A percentile compares a stretch with the other conserved stretches of the same genome.
Evolutionary conservation across 2,888 invertebrate genomes (phyloP).

Genomic region (Diarsia rubi): DNA sequence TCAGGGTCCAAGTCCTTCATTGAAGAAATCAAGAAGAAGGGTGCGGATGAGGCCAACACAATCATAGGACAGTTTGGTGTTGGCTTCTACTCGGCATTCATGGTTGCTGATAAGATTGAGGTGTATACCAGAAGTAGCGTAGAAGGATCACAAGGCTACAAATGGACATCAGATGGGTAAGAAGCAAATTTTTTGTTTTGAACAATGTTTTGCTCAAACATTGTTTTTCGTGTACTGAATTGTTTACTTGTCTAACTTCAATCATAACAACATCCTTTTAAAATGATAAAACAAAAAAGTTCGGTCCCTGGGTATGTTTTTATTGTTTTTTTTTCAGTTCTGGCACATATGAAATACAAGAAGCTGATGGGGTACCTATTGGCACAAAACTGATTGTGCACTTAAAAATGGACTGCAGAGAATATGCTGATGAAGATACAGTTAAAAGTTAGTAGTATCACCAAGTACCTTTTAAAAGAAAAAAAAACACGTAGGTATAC

Average conservation of each 20-base stretch:
- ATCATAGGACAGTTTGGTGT: conserved; percentile 99
- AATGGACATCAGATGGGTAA: conserved; percentile 98
- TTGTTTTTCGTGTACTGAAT: not conserved
- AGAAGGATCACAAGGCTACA: conserved; percentile 93
- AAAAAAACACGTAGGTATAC: no score
- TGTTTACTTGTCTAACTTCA: not conserved
- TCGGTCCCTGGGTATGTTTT: not conserved
- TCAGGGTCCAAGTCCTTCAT: conserved; percentile 98
- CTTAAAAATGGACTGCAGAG: conserved; percentile 96
- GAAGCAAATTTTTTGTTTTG: conserved; percentile 30
- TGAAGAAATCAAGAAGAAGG: conserved; percentile 94
- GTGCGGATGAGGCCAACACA: conserved; percentile 92
- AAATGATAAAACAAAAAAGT: not conserved
- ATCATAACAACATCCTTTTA: not conserved
- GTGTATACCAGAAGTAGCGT: conserved; percentile 95
- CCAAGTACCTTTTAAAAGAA: not conserved
- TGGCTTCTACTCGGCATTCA: conserved; percentile 99
- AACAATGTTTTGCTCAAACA: not conserved
- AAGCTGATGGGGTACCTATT: conserved; percentile 95
- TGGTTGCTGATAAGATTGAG: conserved; percentile 98
- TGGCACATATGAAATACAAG: conserved; percentile 97
- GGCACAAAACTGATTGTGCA: conserved; percentile 98
- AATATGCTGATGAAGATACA: conserved; percentile 96
- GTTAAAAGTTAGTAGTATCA: conserved; percentile 91
- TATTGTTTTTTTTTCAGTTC: conserved; percentile 89